These are phyloP conservation scores for Tympanuchus pallidicinctus DNA, from an alignment of 2,113 vertebrate genomes.

Conservation along the genomic window DNA sequence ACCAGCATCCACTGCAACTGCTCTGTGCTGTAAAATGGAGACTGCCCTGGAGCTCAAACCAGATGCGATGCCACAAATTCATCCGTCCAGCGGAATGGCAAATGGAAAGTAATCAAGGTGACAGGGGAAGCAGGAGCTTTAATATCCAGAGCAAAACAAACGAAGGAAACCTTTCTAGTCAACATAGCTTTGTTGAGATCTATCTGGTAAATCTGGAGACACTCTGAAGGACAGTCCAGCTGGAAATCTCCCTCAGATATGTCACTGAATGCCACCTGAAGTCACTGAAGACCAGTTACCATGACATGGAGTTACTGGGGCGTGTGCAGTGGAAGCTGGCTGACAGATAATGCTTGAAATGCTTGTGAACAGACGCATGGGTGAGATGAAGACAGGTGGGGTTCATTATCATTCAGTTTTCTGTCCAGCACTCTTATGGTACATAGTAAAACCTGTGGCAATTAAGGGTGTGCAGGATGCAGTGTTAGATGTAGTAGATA, in stretches of 20 bases:
- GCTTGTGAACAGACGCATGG: rapidly evolving
- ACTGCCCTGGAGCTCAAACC: neutral
- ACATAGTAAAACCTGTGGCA: neutral
- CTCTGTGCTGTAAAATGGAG: neutral
- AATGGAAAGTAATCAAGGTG: neutral
- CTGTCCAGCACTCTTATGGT: neutral
- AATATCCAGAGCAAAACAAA: neutral
- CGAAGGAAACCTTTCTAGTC: neutral
- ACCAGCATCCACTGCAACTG: neutral
- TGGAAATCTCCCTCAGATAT: neutral
- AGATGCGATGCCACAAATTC: no score
- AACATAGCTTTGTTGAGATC: neutral
- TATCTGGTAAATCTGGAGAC: neutral
- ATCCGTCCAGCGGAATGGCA: no score
- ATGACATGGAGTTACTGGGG: neutral
- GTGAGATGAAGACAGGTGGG: neutral
- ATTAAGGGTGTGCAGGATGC: neutral
- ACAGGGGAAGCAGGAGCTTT: neutral
- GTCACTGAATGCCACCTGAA: neutral
- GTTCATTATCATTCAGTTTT: rapidly evolving
- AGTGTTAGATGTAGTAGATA: rapidly evolving
- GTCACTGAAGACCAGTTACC: neutral
- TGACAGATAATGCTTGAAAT: neutral
- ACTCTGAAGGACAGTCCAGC: neutral
- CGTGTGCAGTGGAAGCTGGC: rapidly evolving